Evolutionary conservation across 2,888 invertebrate species (phyloP).

Genomic region (Nomada ruficornis): DNA sequence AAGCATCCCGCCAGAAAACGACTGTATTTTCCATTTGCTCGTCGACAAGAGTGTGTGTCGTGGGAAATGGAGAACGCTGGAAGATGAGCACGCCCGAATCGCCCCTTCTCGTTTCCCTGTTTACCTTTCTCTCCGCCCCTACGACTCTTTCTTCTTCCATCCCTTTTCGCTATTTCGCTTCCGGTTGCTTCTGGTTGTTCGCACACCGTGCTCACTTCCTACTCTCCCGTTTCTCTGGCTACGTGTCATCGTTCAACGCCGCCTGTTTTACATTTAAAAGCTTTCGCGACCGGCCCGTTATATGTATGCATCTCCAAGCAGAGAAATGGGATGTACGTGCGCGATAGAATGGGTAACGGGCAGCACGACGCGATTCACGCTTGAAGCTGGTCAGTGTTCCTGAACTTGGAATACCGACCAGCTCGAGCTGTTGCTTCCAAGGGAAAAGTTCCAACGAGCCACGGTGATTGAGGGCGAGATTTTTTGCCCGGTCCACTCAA

Average conservation of each 20-base stretch:
- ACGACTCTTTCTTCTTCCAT: not conserved
- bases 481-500: constrained; percentile 1
- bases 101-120: constrained; percentile 5
- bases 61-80: constrained; percentile 73
- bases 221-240: constrained; percentile 59
- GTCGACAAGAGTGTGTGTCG: constrained; percentile 63
- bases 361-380: not conserved
- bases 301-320: constrained; percentile 23
- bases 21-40: constrained; percentile 82
- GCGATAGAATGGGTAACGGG: not conserved
- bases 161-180: not conserved
- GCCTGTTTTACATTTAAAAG: constrained; percentile 80
- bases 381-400: constrained; percentile 22
- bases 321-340: constrained; percentile 41
- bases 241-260: constrained; percentile 75
- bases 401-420: constrained; percentile 16
- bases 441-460: constrained; percentile 8
- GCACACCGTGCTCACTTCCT: constrained; percentile 3
- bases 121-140: not conserved
- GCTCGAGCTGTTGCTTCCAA: constrained; percentile 14
- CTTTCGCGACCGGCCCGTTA: constrained; percentile 58
- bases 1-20: constrained; percentile 75
- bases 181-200: constrained; percentile 25
- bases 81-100: constrained; percentile 70
- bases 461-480: constrained; percentile 19